phyloP scores from a whole-genome alignment of 2,888 invertebrate genomes.

The Melanophora roralis region DNA sequence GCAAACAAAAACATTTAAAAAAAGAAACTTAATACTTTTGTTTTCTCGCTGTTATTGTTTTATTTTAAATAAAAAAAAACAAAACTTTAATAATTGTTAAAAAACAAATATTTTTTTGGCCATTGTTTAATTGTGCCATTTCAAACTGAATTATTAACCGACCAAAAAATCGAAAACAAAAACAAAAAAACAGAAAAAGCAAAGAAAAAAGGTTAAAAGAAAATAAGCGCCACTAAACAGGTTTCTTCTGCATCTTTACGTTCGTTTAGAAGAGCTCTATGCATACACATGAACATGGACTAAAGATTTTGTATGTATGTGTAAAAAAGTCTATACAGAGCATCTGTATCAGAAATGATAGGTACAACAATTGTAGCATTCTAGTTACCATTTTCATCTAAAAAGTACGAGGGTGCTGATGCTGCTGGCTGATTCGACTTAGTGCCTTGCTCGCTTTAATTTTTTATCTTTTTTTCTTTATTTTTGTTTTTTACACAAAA shows the following conservation, averaged over 20 bases:
- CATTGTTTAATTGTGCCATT: constrained; percentile 19
- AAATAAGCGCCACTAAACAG: constrained; percentile 61
- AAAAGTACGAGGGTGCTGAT: no score
- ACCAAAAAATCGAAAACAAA: constrained; percentile 20
- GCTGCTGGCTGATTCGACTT: no score
- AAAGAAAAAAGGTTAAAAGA: constrained; percentile 42
- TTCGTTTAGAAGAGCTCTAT: constrained; percentile 20
- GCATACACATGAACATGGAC: constrained; percentile 5
- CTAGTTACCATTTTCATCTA: no score
- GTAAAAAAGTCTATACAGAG: not conserved
- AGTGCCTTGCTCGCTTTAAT: no score
- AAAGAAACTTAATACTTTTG: not conserved
- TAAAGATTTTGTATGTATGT: not conserved
- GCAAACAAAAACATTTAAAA: no score
- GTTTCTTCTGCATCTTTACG: constrained; percentile 37
- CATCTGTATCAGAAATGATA: no score
- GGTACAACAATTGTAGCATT: no score
- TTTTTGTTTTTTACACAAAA: no score
- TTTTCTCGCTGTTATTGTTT: not conserved
- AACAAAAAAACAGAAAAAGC: not conserved
- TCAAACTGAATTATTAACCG: constrained; percentile 21
- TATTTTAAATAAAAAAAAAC: not conserved
- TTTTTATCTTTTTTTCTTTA: no score
- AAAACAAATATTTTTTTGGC: not conserved
- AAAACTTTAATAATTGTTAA: constrained; percentile 5